These are phyloP conservation scores for Agrypnus murinus DNA, from an alignment of 2,888 invertebrate species.

Conservation along the genomic window DNA sequence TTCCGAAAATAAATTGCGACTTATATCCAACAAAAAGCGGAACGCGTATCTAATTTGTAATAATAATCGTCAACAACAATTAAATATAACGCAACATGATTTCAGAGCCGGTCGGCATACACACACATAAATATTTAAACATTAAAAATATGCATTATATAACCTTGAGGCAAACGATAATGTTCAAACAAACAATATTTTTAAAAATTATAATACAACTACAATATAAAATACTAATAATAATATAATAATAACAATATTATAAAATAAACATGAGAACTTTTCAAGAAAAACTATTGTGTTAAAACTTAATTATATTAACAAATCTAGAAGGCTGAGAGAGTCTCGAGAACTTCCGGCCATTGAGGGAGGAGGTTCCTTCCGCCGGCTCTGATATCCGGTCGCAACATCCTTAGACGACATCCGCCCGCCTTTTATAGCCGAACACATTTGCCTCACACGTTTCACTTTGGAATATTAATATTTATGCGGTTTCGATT, in stretches of 20 bases:
- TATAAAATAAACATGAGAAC: conserved; percentile 36
- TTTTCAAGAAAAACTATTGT: conserved; percentile 41
- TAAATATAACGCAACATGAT: conserved; percentile 23
- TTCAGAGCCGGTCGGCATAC: background rate
- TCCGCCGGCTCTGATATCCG: conserved; percentile 57
- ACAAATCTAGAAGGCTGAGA: conserved; percentile 54
- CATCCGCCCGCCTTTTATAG: conserved; percentile 56
- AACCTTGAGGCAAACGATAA: conserved; percentile 41
- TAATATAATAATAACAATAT: no score
- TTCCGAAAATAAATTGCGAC: conserved; percentile 8
- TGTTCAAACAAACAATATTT: conserved; percentile 22
- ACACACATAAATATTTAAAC: conserved; percentile 12
- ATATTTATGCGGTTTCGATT: conserved; percentile 25
- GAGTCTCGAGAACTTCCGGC: conserved; percentile 58
- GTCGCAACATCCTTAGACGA: conserved; percentile 56
- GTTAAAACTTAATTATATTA: conserved; percentile 49
- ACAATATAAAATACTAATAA: background rate
- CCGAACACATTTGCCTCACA: conserved; percentile 43
- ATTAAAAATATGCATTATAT: conserved; percentile 22
- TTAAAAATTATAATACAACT: background rate
- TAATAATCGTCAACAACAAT: conserved; percentile 30
- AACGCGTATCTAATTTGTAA: conserved; percentile 31
- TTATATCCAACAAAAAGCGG: conserved; percentile 23
- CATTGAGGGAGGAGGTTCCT: conserved; percentile 55
- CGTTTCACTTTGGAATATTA: conserved; percentile 43